These are phyloP conservation scores for Microcebus lehilahytsara DNA, from an alignment of 2,113 vertebrate species.

Conservation along the genomic window DNA sequence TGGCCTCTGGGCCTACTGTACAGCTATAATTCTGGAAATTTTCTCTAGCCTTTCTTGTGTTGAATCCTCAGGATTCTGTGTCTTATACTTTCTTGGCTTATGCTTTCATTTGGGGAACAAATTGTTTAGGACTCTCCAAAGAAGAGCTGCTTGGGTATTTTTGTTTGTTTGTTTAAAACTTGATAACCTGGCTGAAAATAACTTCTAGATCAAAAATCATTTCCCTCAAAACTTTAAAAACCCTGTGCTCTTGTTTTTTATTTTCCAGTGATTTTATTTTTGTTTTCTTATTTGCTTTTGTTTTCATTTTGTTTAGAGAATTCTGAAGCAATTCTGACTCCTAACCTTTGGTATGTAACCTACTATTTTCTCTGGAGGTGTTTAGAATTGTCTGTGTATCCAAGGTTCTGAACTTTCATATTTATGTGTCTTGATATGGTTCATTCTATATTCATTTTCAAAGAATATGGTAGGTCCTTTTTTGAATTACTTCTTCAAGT, in stretches of 20 bases:
- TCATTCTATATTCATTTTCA: background rate
- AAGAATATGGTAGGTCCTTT: background rate
- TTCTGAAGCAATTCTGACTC: background rate
- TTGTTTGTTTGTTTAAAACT: background rate
- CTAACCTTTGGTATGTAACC: background rate
- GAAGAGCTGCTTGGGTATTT: background rate
- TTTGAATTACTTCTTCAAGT: background rate
- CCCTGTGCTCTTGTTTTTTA: background rate
- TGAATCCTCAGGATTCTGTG: background rate
- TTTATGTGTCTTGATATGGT: background rate
- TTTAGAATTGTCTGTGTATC: background rate
- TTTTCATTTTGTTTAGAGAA: background rate
- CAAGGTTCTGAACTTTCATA: background rate
- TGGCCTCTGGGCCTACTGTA: background rate
- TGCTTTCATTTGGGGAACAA: background rate
- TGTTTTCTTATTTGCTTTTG: background rate
- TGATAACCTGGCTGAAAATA: background rate
- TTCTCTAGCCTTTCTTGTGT: background rate
- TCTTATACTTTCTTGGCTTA: background rate
- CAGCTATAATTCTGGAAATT: background rate
- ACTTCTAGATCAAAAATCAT: background rate
- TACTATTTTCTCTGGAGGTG: background rate
- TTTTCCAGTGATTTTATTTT: background rate
- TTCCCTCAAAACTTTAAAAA: background rate
- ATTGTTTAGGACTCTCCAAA: background rate